Conservation (phyloP, 2,888 invertebrate species). For the Lasioglossum lativentre region DNA sequence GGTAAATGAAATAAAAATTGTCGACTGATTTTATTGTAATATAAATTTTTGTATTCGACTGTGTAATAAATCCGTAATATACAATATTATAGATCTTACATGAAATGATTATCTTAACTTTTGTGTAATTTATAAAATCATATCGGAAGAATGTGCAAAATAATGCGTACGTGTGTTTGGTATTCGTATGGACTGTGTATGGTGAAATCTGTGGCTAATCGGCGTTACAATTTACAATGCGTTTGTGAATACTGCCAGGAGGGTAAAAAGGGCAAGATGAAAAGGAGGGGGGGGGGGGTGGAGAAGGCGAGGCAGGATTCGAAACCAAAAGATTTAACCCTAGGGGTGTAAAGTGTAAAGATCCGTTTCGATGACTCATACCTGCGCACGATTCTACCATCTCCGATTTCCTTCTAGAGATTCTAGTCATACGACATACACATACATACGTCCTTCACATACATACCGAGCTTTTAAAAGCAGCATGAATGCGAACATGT, state of each 20-base stretch:
- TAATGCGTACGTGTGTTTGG: neutral
- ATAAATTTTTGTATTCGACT: no score
- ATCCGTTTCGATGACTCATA: conserved; percentile 39
- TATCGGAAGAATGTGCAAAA: conserved; percentile 27
- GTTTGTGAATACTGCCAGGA: conserved; percentile 15
- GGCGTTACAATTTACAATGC: conserved; percentile 29
- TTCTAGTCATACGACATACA: neutral
- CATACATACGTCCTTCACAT: neutral
- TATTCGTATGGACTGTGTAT: conserved; percentile 21
- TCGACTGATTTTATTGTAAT: no score
- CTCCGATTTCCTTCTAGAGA: conserved; percentile 36
- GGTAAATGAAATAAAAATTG: no score
- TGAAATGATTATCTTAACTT: no score
- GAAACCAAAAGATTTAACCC: conserved; percentile 23
- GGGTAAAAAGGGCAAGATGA: neutral
- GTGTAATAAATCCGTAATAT: no score
- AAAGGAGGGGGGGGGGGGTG: neutral
- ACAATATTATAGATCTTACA: no score
- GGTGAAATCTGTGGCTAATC: conserved; percentile 37
- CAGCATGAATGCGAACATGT: neutral
- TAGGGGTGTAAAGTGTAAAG: conserved; percentile 43
- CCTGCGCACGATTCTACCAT: conserved; percentile 28
- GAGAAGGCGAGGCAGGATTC: neutral
- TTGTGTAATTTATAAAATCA: neutral
- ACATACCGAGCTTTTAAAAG: conserved; percentile 11